Conservation (phyloP, 2,888 invertebrate genomes). For the Dolichomitus sp. region DNA sequence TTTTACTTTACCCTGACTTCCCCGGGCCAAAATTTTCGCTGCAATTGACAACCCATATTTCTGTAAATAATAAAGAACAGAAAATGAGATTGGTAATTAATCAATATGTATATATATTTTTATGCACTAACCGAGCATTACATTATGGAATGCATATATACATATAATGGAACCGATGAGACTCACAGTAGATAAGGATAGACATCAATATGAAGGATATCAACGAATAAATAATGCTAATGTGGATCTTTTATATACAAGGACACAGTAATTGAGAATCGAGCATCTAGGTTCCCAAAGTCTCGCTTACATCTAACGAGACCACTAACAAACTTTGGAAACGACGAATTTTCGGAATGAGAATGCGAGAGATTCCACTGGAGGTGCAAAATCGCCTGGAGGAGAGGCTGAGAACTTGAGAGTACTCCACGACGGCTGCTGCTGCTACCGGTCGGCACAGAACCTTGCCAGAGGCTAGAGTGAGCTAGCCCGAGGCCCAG, state of each 20-base stretch:
- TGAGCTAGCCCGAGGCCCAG: conserved; percentile 67
- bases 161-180: too few species aligned
- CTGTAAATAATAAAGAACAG: too few species aligned
- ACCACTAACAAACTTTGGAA: conserved; percentile 53
- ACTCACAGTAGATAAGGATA: background rate
- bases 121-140: too few species aligned
- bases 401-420: conserved; percentile 44
- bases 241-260: background rate
- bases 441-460: conserved; percentile 19
- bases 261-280: conserved; percentile 15
- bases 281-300: conserved; percentile 11
- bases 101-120: too few species aligned
- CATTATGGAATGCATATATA: too few species aligned
- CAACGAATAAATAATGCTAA: background rate
- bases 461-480: conserved; percentile 14
- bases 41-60: too few species aligned
- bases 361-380: conserved; percentile 35
- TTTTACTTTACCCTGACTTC: too few species aligned
- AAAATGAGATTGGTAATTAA: too few species aligned
- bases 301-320: conserved; percentile 28
- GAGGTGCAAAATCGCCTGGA: conserved; percentile 55
- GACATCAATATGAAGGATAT: background rate
- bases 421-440: conserved; percentile 48
- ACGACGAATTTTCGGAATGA: conserved; percentile 49
- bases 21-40: too few species aligned